phyloP scores from a whole-genome alignment of 2,797 vertebrate species.

The Carcharodon carcharias region DNA sequence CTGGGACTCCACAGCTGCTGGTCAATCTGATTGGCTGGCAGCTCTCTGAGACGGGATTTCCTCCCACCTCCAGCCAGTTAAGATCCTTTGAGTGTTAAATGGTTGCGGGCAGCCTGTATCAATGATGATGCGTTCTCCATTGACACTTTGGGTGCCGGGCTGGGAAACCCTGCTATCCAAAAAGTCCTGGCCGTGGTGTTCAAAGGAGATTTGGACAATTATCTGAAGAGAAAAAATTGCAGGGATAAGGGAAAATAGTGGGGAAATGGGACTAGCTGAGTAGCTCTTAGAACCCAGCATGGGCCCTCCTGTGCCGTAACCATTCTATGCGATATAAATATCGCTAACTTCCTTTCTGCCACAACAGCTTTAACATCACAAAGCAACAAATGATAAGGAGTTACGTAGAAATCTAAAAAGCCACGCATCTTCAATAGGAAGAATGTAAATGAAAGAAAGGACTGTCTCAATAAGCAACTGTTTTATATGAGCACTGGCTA shows the following conservation, averaged over 20 bases:
- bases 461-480: not conserved
- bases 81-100: too few species aligned
- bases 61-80: too few species aligned
- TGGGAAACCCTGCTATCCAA: too few species aligned
- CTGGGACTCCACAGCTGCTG: too few species aligned
- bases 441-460: not conserved
- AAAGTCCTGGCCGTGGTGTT: too few species aligned
- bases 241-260: not conserved
- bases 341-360: not conserved
- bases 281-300: not conserved
- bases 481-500: not conserved
- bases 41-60: too few species aligned
- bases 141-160: too few species aligned
- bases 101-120: too few species aligned
- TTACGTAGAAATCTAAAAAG: not conserved
- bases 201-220: not conserved
- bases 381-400: not conserved
- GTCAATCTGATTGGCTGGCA: too few species aligned
- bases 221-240: not conserved
- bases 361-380: not conserved
- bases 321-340: not conserved
- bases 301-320: not conserved
- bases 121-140: too few species aligned
- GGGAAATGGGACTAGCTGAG: not conserved
- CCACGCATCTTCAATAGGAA: not conserved